Evolutionary conservation across 2,113 vertebrate genomes (phyloP), one percentile per base, ranked within the genome.

Genomic region (Furnarius figulus): DNA sequence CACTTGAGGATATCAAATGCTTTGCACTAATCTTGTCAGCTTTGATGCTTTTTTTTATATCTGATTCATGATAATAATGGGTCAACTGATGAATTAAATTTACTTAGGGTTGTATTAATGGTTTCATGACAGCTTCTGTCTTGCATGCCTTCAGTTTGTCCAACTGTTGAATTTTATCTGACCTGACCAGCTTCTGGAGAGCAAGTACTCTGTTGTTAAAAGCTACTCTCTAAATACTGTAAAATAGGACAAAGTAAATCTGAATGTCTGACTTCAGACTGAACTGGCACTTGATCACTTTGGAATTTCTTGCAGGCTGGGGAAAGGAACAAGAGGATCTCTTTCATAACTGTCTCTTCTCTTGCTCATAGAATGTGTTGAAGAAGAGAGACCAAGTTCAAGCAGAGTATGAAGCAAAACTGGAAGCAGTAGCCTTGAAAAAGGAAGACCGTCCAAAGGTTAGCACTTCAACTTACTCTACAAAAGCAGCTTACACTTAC

Each of bases 301-400:
- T 5, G 28, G 33, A 52, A 28, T 68, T 81, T 79, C 25, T n/a
- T 79, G 25, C 5, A 11, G 37, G 9, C 16, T 28, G 14, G 40
- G 30, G 30, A 25, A 68, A 76, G 21, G 37, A 92, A 28, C 20
- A 47, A 61, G 27, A 35, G 13, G 18, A 25, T 90, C 9, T 6
- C 5, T 87, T 33, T 95, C 18, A 78, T 23, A 75, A 2, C 17
- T 94, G 40, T 93, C 18, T 91, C 79, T 67, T 96, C 47, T 98
- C 28, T 77, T 33, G 83, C n/a, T 62, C 46, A 6, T 93, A 99
- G 99, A 99, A 98, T 31, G 99, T 99, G 28, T 79, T 99, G 96
- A 99, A 99, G 98, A 99, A 99, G 97, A 98, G 99, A 91, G 99
- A 99, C 95, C 99, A 99, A 89, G 99, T 99, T 80, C 99, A 99